Percentiles rank a stretch among this genome's conserved stretches.
Evolutionary conservation across 1,140 invertebrate genomes (phyloP).

Genomic region (Arion vulgaris): DNA sequence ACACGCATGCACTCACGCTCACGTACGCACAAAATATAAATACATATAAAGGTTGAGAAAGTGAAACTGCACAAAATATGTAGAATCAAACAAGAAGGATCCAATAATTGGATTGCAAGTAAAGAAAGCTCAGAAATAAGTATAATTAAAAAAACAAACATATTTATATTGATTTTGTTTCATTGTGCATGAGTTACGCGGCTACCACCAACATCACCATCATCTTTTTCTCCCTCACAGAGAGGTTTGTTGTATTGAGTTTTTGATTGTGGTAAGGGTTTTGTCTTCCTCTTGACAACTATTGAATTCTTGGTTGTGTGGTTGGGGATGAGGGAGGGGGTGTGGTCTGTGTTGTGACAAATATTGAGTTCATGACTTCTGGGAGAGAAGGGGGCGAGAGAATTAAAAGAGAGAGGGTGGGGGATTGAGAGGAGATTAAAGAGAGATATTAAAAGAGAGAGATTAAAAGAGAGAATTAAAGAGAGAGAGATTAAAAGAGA

Average conservation of each 20-base stretch:
- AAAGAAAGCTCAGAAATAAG: not conserved
- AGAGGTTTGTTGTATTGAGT: not conserved
- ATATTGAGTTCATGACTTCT: not conserved
- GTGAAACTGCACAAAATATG: not conserved
- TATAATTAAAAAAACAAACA: constrained; percentile 11
- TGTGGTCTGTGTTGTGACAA: not conserved
- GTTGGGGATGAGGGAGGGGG: too few species aligned
- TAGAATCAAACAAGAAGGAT: not conserved
- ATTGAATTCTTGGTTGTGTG: not conserved
- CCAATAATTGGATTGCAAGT: not conserved
- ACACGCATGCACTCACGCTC: too few species aligned
- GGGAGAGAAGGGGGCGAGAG: not conserved
- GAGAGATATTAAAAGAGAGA: too few species aligned
- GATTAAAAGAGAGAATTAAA: too few species aligned
- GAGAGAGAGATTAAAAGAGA: too few species aligned
- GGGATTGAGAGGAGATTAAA: too few species aligned
- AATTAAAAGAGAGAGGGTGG: too few species aligned
- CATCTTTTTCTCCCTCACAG: not conserved
- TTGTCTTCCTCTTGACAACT: not conserved
- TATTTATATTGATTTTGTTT: constrained; percentile 5
- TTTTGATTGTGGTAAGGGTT: not conserved
- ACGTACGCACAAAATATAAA: not conserved
- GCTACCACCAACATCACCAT: not conserved
- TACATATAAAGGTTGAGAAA: not conserved
- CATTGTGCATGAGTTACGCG: not conserved